Conservation (phyloP, 2,888 invertebrate species). For the Epinotia bilunana region DNA sequence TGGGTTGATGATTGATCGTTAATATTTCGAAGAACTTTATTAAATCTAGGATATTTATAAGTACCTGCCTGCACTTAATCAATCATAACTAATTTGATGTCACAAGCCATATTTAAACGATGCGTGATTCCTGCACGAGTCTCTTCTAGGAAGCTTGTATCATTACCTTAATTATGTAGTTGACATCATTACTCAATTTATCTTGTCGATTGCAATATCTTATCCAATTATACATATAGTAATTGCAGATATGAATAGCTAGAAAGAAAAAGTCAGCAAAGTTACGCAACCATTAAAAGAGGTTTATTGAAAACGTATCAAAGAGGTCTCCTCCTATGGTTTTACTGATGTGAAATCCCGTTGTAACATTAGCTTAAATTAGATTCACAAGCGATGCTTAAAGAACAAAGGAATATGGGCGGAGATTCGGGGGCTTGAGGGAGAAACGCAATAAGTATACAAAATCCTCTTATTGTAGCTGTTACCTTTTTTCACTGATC, state of each 20-base stretch:
- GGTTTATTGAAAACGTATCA: not conserved
- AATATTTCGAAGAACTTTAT: not conserved
- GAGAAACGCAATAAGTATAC: not conserved
- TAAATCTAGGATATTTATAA: not conserved
- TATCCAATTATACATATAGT: not conserved
- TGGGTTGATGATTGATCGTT: not conserved
- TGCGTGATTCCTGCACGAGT: not conserved
- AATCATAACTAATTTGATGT: slow-evolving; percentile 12
- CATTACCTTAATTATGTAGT: slow-evolving; percentile 23
- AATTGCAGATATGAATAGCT: not conserved
- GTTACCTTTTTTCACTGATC: not conserved
- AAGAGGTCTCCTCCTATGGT: not conserved
- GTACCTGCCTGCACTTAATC: not conserved
- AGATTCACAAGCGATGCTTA: slow-evolving; percentile 23
- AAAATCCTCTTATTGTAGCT: not conserved
- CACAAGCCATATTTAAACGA: slow-evolving; percentile 16
- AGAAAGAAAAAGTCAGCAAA: not conserved
- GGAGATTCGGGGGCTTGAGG: not conserved
- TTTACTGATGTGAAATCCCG: slow-evolving; percentile 10
- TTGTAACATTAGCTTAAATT: slow-evolving; percentile 23
- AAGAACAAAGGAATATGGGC: slow-evolving; percentile 35
- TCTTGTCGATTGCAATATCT: not conserved
- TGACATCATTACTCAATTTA: slow-evolving; percentile 12
- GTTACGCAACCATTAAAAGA: not conserved
- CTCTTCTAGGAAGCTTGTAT: slow-evolving; percentile 22